Evolutionary conservation across 1,140 invertebrate genomes (phyloP), one percentile per base, ranked within the genome.

Genomic region (Anastrepha ludens): DNA sequence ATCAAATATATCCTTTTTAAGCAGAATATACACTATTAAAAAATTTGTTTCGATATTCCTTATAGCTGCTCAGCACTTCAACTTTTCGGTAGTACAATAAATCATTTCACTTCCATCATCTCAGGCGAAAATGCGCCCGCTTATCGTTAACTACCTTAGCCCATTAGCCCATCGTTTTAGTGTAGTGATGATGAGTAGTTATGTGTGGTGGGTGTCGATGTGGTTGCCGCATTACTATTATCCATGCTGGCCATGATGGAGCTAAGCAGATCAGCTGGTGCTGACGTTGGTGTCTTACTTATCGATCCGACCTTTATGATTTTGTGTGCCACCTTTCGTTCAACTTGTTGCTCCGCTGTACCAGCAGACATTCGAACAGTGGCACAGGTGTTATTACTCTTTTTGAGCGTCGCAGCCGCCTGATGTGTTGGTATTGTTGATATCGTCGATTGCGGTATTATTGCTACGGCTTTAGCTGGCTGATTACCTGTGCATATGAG

Each of bases 221-320:
- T 85, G 85, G 89, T 88, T 58, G 88, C 67, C 85, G 88, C 89
- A 87, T 88, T 89, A 85, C 89, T 90, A 86, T 91, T 92, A 89
- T 93, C 92, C 92, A 93, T 93, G 89, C 92, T 91, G 78, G 92
- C 92, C 91, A 93, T 92, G 3, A 93, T 93, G 13, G 92, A 92
- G 85, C 92, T 92, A 47, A 93, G 89, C 44, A 93, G 89, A 89
- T 93, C 92, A 3, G 91, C 90, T 62, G 88, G 88, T 87, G 87
- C 90, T 90, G 59, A 20, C 81, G 47, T 64, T 20, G 78, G 89
- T 90, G 29, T 58, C 86, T 70, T 44, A 29, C 8, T 44, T 62
- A 59, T 87, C 47, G 85, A 39, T 47, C 58, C 15, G 5, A 29
- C 50, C 20, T 88, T 88, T 29, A 39, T 81, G 58, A 81, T 62